Evolutionary conservation across 1,140 invertebrate species (phyloP).

Genomic region (Drosophila asahinai): DNA sequence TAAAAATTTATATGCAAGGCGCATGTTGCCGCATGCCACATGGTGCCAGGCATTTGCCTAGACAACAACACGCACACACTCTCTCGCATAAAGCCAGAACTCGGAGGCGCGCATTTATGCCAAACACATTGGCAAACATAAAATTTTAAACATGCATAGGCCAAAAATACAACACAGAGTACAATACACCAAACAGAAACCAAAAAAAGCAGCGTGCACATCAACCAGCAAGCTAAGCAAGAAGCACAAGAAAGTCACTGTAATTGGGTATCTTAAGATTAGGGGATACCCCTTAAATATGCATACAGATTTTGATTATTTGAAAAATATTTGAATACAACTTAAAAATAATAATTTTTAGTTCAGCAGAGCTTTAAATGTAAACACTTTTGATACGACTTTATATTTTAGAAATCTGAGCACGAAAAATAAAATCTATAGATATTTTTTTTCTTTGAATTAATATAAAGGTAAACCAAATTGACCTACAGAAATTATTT

Average conservation of each 20-base stretch:
- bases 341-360: too few species aligned
- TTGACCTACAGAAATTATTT: not conserved
- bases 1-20: conserved; percentile 73
- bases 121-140: conserved; percentile 80
- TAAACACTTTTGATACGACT: too few species aligned
- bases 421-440: too few species aligned
- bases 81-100: not conserved
- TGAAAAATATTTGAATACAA: not conserved
- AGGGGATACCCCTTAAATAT: not conserved
- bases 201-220: conserved; percentile 39
- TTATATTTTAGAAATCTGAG: too few species aligned
- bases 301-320: not conserved
- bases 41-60: conserved; percentile 70
- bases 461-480: too few species aligned
- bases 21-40: conserved; percentile 75
- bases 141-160: conserved; percentile 82
- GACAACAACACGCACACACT: conserved; percentile 45
- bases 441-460: too few species aligned
- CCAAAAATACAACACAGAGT: conserved; percentile 77
- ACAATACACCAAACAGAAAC: conserved; percentile 62
- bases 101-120: conserved; percentile 65
- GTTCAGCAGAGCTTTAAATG: too few species aligned
- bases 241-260: not conserved
- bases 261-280: not conserved
- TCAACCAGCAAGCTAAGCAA: conserved; percentile 34